Conservation (phyloP, 2,888 invertebrate species). For the Serrognathus titanus region DNA sequence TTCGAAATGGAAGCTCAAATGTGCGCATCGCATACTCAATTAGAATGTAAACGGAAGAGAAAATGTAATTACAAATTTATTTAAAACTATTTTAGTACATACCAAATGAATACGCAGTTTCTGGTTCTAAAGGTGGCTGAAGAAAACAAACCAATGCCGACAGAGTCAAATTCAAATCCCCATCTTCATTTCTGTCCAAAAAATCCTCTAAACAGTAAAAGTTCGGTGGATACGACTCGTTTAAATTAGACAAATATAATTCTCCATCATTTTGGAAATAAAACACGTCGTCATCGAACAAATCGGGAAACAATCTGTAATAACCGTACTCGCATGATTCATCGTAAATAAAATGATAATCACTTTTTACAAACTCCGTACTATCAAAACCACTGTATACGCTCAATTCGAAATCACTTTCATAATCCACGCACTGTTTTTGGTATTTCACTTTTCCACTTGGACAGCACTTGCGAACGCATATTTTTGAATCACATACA, state of each 20-base stretch:
- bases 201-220: conserved; percentile 23
- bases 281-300: conserved; percentile 13
- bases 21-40: too few relatives aligned
- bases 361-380: neutral
- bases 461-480: conserved; percentile 8
- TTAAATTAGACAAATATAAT: conserved; percentile 11
- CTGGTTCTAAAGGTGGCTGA: neutral
- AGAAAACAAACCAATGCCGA: conserved; percentile 5
- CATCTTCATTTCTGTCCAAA: neutral
- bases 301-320: conserved; percentile 9
- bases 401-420: too few relatives aligned
- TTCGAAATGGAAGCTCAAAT: too few relatives aligned
- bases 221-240: conserved; percentile 4
- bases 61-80: too few relatives aligned
- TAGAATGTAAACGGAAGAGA: too few relatives aligned
- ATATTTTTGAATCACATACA: conserved; percentile 3
- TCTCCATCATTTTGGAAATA: conserved; percentile 20
- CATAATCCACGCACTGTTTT: neutral
- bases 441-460: neutral
- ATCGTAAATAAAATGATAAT: conserved; percentile 16
- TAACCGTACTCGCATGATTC: neutral
- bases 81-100: neutral
- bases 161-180: neutral
- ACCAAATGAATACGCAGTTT: neutral
- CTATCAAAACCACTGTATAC: neutral